phyloP scores from a whole-genome alignment of 1,140 invertebrate genomes.

The Procambarus virginalis region DNA sequence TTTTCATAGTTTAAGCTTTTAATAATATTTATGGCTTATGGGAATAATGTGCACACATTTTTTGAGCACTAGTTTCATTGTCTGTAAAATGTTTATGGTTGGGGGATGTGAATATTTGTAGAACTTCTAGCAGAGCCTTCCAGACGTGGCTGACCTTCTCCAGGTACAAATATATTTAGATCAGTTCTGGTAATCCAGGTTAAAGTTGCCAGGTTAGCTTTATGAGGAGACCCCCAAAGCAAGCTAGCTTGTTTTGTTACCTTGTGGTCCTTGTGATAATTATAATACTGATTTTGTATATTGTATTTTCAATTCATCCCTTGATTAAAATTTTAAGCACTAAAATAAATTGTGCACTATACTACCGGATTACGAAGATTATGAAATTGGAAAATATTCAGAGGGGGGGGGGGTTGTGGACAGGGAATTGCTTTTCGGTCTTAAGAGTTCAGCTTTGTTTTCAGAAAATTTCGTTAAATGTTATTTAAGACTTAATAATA shows the following conservation, averaged over 20 bases:
- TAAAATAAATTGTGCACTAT: too few species aligned
- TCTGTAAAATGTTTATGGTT: too few species aligned
- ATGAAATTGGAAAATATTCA: too few species aligned
- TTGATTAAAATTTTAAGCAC: too few species aligned
- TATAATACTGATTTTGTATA: conserved; percentile 8
- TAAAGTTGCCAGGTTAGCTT: not conserved
- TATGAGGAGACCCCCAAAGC: not conserved
- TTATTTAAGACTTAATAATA: too few species aligned
- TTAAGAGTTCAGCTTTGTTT: too few species aligned
- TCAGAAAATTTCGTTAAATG: too few species aligned
- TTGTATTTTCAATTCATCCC: not conserved
- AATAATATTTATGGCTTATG: not conserved
- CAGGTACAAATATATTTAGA: not conserved
- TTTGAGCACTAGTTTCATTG: too few species aligned
- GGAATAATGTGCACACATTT: not conserved
- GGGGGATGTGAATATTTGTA: not conserved
- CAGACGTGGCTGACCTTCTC: not conserved
- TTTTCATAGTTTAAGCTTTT: not conserved
- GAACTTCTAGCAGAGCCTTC: not conserved
- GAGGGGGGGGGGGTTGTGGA: not conserved
- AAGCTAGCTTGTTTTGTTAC: not conserved
- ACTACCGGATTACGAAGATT: too few species aligned
- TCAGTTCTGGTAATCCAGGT: conserved; percentile 1
- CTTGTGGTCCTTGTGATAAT: conserved; percentile 10
- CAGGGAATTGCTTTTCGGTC: too few species aligned